Conservation (phyloP, 2,888 invertebrate species). For the Anodontia alba region DNA sequence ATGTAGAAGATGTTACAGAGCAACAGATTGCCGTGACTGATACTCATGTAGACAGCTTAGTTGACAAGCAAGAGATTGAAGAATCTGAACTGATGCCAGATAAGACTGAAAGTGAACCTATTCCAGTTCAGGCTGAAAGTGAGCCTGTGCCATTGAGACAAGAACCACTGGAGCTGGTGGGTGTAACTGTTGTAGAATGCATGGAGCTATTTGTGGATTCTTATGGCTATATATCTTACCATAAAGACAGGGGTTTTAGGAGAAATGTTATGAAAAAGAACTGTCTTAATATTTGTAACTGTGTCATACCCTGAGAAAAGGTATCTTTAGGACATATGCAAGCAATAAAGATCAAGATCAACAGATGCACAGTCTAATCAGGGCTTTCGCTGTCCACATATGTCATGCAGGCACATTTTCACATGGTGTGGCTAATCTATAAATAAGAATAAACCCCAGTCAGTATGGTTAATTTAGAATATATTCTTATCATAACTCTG, state of each 20-base stretch:
- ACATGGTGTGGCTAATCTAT: too few relatives aligned
- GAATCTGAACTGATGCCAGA: neutral
- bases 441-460: neutral
- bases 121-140: neutral
- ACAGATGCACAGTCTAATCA: too few relatives aligned
- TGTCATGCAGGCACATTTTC: too few relatives aligned
- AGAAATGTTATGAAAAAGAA: neutral
- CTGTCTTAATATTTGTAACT: too few relatives aligned
- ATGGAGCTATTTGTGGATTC: neutral
- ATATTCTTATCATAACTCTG: neutral
- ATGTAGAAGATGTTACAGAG: neutral
- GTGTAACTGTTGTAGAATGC: slow-evolving; percentile 4
- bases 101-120: neutral
- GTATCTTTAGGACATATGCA: too few relatives aligned
- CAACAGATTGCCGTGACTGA: neutral
- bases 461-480: neutral
- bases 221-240: neutral
- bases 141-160: too few relatives aligned
- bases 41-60: neutral
- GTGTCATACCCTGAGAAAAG: too few relatives aligned
- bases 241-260: neutral
- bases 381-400: too few relatives aligned
- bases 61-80: neutral
- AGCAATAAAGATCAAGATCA: too few relatives aligned
- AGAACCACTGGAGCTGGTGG: slow-evolving; percentile 6